Evolutionary conservation across 1,140 invertebrate species (phyloP), one percentile per base, ranked within the genome.

Genomic region (Trichomalopsis sarcophagae): DNA sequence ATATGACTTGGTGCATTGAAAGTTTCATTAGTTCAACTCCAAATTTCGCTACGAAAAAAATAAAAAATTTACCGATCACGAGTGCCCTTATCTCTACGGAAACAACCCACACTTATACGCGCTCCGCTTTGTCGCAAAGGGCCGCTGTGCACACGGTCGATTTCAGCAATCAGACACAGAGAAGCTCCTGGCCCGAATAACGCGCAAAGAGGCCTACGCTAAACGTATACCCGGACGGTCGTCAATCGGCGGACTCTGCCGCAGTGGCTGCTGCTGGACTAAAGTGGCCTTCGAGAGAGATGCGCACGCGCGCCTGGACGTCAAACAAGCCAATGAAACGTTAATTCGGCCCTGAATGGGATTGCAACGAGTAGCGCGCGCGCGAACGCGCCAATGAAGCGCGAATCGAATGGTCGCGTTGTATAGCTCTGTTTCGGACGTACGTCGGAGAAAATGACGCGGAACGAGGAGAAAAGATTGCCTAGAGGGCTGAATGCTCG

Each of bases 301-400:
- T 3, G 55, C 17, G 55, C 17, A n/a, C 6, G 55, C 55, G 55
- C 55, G 17, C 17, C 4, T 40, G 27, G 1, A 47, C 66, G n/a
- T 55, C 44, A 74, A 82, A 74, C 68, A 33, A 55, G 80, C 80
- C 44, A 74, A 73, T 44, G 23, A 74, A 55, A 74, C 68, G 81
- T 81, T 85, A 87, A 78, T 84, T 79, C 40, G 47, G 68, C 73
- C 23, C 74, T 44, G 50, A 77, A 73, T 33, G 23, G 47, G 33
- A 79, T 78, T 33, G 11, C 27, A 27, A 1, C 27, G 27, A 27
- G 27, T 27, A 27, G 27, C 33, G 55, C 2, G 55, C 47, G 14
- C 36, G 36, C 33, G 74, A 62, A 68, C 40, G 47, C 23, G 68
- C 33, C 69, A 74, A 44, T 33, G 69, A 27, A 30, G 44, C 74